Percentiles rank a stretch among this genome's conserved stretches.
Evolutionary conservation across 2,888 invertebrate genomes (phyloP).

Genomic region (Bembecia ichneumoniformis): DNA sequence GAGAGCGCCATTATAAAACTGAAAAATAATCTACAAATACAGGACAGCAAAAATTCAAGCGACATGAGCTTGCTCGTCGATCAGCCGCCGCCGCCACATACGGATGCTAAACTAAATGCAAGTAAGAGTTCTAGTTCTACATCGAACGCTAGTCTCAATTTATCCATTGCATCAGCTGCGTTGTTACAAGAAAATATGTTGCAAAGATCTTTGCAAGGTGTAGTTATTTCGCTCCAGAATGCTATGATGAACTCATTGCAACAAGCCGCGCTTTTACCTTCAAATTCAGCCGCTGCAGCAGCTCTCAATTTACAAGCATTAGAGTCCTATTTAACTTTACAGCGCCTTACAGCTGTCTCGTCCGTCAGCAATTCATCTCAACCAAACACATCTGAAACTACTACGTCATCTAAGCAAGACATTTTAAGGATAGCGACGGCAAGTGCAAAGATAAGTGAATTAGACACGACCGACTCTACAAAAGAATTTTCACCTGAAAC

Average conservation of each 20-base stretch:
- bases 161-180: conserved; percentile 74
- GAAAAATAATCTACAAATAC: conserved; percentile 67
- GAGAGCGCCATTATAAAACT: conserved; percentile 70
- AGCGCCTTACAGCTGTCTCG: conserved; percentile 81
- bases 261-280: conserved; percentile 85
- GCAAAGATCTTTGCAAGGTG: conserved; percentile 83
- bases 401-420: conserved; percentile 73
- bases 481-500: conserved; percentile 61
- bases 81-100: conserved; percentile 46
- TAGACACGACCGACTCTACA: conserved; percentile 47
- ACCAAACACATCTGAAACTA: conserved; percentile 41
- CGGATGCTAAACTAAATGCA: conserved; percentile 48
- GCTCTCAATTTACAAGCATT: conserved; percentile 88
- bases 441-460: conserved; percentile 65
- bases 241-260: conserved; percentile 88
- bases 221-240: conserved; percentile 85
- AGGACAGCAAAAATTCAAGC: conserved; percentile 50
- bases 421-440: conserved; percentile 76
- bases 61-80: conserved; percentile 52
- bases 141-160: conserved; percentile 50
- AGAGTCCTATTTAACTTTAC: conserved; percentile 87
- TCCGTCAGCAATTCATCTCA: conserved; percentile 55
- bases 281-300: conserved; percentile 87
- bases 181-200: conserved; percentile 75
- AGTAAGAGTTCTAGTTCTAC: conserved; percentile 60